Conservation (phyloP, 2,797 vertebrate species). For the Enteromius paludinosus region DNA sequence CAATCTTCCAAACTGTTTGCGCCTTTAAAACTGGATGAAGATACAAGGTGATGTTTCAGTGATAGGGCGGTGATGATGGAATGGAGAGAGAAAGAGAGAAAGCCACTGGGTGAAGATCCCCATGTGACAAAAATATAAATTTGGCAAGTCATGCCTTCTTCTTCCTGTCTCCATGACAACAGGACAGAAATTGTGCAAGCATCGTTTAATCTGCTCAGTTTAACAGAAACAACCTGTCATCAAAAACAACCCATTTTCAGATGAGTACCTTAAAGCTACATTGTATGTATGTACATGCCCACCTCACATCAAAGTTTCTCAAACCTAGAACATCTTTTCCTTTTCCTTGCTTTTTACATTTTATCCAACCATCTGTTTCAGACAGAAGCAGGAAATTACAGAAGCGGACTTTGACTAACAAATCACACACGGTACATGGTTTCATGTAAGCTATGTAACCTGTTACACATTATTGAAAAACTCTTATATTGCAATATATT, state of each 20-base stretch:
- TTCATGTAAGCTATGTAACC: neutral
- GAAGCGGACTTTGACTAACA: slow-evolving; percentile 34
- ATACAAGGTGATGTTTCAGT: neutral
- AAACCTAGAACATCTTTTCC: no score
- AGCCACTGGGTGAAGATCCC: neutral
- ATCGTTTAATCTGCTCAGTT: slow-evolving; percentile 19
- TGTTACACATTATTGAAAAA: neutral
- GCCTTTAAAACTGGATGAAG: neutral
- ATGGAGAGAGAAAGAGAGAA: slow-evolving; percentile 10
- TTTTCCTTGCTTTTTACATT: neutral
- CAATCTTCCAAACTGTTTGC: neutral
- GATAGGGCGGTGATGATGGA: neutral
- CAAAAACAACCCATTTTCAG: slow-evolving; percentile 3
- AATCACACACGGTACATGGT: neutral
- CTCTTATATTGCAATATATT: neutral
- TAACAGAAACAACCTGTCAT: slow-evolving; percentile 29
- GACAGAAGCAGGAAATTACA: slow-evolving; percentile 15
- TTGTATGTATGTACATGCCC: neutral
- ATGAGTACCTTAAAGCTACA: slow-evolving; percentile 4
- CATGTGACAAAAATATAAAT: slow-evolving; percentile 56
- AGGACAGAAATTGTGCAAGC: slow-evolving; percentile 28
- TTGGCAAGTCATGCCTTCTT: slow-evolving; percentile 53
- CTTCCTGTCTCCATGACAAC: slow-evolving; percentile 59
- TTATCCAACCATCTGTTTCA: neutral
- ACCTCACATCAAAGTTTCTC: neutral